Conservation (phyloP, 2,888 invertebrate species). For the Dromius quadrimaculatus region DNA sequence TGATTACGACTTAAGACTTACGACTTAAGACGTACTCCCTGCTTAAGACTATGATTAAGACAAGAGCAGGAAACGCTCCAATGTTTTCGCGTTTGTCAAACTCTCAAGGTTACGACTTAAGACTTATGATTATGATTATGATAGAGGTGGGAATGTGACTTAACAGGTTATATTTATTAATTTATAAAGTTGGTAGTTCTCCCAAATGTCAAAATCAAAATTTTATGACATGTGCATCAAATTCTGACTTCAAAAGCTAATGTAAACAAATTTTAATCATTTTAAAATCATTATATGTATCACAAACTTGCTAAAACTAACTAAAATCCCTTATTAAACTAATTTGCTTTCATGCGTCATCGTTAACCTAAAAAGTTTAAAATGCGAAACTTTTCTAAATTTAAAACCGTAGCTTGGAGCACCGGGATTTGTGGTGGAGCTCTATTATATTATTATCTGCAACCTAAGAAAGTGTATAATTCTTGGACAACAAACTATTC, state of each 20-base stretch:
- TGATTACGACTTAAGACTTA: no score
- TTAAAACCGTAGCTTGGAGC: constrained; percentile 71
- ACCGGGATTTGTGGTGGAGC: constrained; percentile 77
- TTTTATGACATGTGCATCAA: neutral
- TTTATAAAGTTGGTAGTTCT: neutral
- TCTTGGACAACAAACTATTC: constrained; percentile 79
- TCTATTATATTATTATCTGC: constrained; percentile 72
- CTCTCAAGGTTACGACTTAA: no score
- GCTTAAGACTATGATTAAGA: no score
- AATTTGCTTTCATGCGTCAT: neutral
- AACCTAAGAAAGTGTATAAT: constrained; percentile 67
- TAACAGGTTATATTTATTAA: no score
- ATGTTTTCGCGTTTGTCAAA: no score
- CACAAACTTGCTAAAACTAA: neutral
- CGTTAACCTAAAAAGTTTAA: constrained; percentile 54
- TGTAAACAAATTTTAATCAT: neutral
- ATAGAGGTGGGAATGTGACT: no score
- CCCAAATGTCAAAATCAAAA: neutral
- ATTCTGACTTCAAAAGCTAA: neutral
- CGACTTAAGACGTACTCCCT: no score
- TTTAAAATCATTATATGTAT: neutral
- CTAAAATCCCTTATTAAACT: neutral
- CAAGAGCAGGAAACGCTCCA: no score
- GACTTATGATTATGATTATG: no score
- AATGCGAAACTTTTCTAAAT: constrained; percentile 72